Percentiles rank a stretch among this genome's conserved stretches.
Conservation (phyloP, 2,113 vertebrate species). For the Osmerus mordax region DNA sequence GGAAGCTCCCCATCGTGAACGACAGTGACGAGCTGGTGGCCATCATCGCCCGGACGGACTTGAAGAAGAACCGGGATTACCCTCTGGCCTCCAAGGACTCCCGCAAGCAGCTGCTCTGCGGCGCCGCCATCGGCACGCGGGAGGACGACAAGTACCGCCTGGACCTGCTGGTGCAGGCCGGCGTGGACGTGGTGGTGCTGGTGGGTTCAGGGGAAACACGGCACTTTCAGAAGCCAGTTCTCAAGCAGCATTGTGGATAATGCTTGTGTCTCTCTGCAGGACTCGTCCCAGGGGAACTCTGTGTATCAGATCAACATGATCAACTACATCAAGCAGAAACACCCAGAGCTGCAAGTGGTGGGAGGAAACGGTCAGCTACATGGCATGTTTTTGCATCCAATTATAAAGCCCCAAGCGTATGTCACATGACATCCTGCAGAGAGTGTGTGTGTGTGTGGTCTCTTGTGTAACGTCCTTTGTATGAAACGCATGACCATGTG, state of each 20-base stretch:
- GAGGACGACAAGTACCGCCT: constrained; percentile 92
- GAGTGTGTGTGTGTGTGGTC: too few relatives aligned
- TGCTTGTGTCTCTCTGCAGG: constrained; percentile 59
- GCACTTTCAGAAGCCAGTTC: not conserved
- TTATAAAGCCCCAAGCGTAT: too few relatives aligned
- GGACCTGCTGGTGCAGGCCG: constrained; percentile 85
- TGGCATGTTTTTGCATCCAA: not conserved
- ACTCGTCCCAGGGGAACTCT: constrained; percentile 91
- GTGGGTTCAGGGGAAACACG: constrained; percentile 47
- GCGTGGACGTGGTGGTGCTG: constrained; percentile 86
- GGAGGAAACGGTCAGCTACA: constrained; percentile 85
- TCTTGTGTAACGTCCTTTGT: too few relatives aligned
- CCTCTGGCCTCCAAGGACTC: constrained; percentile 90
- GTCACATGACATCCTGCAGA: too few relatives aligned
- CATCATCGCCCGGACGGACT: constrained; percentile 88
- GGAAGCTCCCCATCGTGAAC: constrained; percentile 91
- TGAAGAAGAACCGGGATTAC: constrained; percentile 93
- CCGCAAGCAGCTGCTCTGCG: constrained; percentile 88
- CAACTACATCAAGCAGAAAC: constrained; percentile 88
- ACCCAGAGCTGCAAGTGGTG: constrained; percentile 84
- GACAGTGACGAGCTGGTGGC: constrained; percentile 86
- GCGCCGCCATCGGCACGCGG: constrained; percentile 85
- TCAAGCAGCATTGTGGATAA: not conserved
- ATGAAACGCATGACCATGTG: not conserved
- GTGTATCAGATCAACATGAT: constrained; percentile 93